Conservation (phyloP, 2,888 invertebrate species). For the Notodonta ziczac region DNA sequence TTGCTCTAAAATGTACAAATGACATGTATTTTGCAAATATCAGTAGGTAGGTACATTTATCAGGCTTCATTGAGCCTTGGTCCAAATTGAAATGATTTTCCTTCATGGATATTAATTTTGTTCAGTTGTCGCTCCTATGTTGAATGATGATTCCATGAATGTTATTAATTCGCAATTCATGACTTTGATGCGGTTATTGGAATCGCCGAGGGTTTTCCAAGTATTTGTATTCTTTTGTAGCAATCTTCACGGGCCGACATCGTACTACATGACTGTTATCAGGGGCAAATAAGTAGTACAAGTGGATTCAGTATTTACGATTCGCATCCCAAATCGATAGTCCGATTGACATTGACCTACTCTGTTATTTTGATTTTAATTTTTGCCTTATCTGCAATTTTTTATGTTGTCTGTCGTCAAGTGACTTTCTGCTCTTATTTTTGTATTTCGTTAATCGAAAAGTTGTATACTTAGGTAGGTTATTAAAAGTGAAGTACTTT, state of each 20-base stretch:
- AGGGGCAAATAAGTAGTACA: conserved; percentile 50
- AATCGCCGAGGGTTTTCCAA: conserved; percentile 5
- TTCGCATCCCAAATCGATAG: conserved; percentile 59
- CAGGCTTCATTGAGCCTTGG: conserved; percentile 41
- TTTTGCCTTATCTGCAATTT: conserved; percentile 38
- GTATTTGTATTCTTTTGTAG: background rate
- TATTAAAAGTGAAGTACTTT: background rate
- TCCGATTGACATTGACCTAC: conserved; percentile 65
- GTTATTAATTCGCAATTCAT: conserved; percentile 28
- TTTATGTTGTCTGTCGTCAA: conserved; percentile 22
- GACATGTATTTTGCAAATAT: conserved; percentile 27
- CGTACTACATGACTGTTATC: conserved; percentile 37
- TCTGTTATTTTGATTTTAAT: conserved; percentile 49
- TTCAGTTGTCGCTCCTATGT: conserved; percentile 18
- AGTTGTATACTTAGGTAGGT: background rate
- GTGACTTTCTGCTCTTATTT: conserved; percentile 17
- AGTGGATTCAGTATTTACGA: conserved; percentile 57
- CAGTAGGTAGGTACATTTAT: conserved; percentile 22
- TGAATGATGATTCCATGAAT: conserved; percentile 26
- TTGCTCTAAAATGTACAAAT: background rate
- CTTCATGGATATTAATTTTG: conserved; percentile 35
- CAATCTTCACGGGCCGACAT: conserved; percentile 10
- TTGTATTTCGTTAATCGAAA: conserved; percentile 14
- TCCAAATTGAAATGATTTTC: conserved; percentile 40
- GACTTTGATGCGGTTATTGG: conserved; percentile 18